Base-by-base conservation (phyloP, 2,113 vertebrate genomes). In the Poecilia latipinna region DNA sequence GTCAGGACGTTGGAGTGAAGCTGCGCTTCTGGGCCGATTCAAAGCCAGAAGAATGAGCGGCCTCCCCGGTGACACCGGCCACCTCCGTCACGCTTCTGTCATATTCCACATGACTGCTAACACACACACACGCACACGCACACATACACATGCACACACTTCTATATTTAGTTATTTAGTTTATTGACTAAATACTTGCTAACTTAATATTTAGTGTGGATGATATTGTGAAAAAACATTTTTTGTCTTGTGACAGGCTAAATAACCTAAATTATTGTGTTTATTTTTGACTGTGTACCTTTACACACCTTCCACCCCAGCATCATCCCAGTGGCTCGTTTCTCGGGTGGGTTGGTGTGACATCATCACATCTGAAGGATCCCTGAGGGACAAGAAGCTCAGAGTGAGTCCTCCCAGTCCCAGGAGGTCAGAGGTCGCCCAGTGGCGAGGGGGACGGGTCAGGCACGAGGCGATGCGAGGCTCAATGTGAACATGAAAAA, bases 21-120 rank as follows among this genome's bases (percentile, higher is more conserved):
- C 44, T 12, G 74, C 77, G 70, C 80, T 65, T 87, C 72, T 74
- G 77, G 64, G 77, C 12, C 64, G 83, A 82, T 87, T 90, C 78
- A 87, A 82, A 82, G 76, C 75, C 31, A 60, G 75, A 78, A 81
- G 87, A 92, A 89, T 84, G 81, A 82, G 64, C 69, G 35, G 69
- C 31, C 42, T 85, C 88, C 84, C 84, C 69, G 68, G 86, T 86
- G 88, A 90, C 79, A 85, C 67, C 22, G 70, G 44, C 65, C 78
- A 83, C 80, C 86, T 90, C 82, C 67, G 72, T 89, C 85, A 90
- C 88, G 84, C 88, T 88, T 76, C 77, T 89, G 86, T 88, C 85
- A 89, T 89, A 89, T 85, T 81, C 80, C 68, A 81, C 80, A 85
- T 78, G 80, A 89, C 86, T 83, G 75, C 80, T 82, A 77, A 89